A percentile compares a stretch with the other conserved stretches of the same genome.
Conservation (phyloP, 2,113 vertebrate species). For the Pteruthius melanotis region DNA sequence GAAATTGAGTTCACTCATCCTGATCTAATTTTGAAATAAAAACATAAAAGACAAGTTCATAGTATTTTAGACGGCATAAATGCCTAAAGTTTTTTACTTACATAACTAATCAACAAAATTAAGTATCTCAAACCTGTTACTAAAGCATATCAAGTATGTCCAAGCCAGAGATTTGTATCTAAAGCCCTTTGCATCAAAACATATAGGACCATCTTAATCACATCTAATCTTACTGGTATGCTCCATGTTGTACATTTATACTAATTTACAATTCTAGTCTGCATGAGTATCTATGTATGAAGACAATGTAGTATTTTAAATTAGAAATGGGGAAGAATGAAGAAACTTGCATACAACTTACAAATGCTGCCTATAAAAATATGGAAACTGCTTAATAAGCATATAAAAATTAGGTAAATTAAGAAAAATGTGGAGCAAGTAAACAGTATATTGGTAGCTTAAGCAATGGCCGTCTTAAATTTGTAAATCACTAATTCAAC, state of each 20-base stretch:
- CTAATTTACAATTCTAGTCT: background rate
- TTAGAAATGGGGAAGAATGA: background rate
- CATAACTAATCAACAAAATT: background rate
- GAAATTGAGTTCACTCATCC: background rate
- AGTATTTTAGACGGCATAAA: background rate
- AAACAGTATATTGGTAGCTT: background rate
- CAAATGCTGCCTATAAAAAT: background rate
- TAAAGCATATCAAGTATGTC: background rate
- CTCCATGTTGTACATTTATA: background rate
- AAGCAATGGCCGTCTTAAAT: background rate
- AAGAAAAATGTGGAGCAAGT: background rate
- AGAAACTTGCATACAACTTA: background rate
- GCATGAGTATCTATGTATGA: background rate
- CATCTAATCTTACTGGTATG: background rate
- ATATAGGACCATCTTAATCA: background rate
- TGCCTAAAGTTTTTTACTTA: background rate
- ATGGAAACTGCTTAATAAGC: background rate
- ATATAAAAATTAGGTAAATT: background rate
- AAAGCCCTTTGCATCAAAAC: background rate
- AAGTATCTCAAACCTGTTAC: background rate
- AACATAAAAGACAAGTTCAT: background rate
- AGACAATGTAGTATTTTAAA: background rate
- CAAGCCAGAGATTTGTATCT: background rate
- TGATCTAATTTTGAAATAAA: background rate
- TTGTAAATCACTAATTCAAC: background rate